Conservation (phyloP, 2,797 vertebrate species). For the Amniataba percoides region DNA sequence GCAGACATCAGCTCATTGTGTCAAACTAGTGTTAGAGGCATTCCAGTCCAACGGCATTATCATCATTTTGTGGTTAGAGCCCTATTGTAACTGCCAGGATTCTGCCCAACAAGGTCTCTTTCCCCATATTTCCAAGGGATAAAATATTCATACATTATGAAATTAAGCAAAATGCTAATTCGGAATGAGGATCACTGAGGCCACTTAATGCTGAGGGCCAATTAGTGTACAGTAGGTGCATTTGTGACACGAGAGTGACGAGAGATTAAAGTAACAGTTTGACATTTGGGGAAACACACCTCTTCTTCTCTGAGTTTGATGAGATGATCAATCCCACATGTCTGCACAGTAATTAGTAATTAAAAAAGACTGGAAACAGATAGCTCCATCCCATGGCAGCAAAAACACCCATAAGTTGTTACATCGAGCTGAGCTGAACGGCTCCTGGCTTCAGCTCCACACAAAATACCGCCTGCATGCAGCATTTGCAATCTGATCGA, state of each 20-base stretch:
- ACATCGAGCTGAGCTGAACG: background rate
- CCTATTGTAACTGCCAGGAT: conserved; percentile 33
- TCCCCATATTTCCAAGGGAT: background rate
- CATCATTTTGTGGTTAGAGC: background rate
- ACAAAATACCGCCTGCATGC: background rate
- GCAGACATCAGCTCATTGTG: conserved; percentile 22
- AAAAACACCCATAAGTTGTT: background rate
- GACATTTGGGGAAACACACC: background rate
- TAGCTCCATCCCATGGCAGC: background rate
- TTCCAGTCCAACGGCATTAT: conserved; percentile 19
- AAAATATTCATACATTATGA: conserved; percentile 19
- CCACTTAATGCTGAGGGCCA: background rate
- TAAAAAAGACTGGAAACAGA: background rate
- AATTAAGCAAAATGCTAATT: conserved; percentile 16
- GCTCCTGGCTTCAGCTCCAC: background rate
- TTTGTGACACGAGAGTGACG: conserved; percentile 3
- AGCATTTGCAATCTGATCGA: background rate
- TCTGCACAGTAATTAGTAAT: background rate
- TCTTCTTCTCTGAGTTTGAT: background rate
- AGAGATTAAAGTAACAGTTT: background rate
- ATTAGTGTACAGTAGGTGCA: background rate
- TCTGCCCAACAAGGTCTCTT: conserved; percentile 1
- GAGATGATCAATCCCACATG: background rate
- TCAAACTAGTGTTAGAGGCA: background rate
- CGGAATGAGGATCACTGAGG: conserved; percentile 7